Base-by-base conservation (phyloP, 2,888 invertebrate genomes). In the Neoascia interrupta region DNA sequence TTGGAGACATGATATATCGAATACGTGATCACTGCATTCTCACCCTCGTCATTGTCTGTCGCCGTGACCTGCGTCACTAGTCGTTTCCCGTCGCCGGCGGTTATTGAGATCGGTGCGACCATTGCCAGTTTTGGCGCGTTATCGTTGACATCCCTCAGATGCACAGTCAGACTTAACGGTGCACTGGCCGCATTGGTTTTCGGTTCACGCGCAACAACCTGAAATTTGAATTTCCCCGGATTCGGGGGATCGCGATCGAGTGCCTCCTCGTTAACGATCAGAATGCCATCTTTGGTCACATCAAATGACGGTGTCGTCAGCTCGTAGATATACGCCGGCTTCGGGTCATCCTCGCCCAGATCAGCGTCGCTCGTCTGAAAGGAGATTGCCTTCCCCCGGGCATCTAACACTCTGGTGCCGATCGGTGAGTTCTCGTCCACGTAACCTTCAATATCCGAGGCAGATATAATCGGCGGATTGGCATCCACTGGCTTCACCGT, bases 1-100 rank as follows among this genome's bases (percentile, higher is more conserved):
- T 96, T 97, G 75, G 96, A 96, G 5, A 97, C 95, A 89, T 97
- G 96, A 87, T 95, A 95, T 81, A 97, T 95, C 83, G 94, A 94
- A 90, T 96, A 97, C 34, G 92, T 92, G 73, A 96, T 91, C 60
- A 92, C 92, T 15, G 96, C 96, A 88, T 96, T 96, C 85, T 94
- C 92, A 70, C 95, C 96, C 85, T 93, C 93, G 87, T 97, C 97
- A 84, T 95, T 94, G 87, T 97, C 97, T 6, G 92, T 92, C 0
- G 96, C 97, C 21, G 85, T 84, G 83, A 94, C 94, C 91, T 92
- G 92, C 81, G 93, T 91, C 19, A 95, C 92, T 81, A 91, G 90
- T 49, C 92, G 90, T 72, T 92, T 90, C 34, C 92, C 92, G 83
- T 94, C 92, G 1, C 93, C 95, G 16, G 95, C 95, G 6, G 95